phyloP scores from a whole-genome alignment of 2,113 vertebrate species.

The Sylvietta virens region DNA sequence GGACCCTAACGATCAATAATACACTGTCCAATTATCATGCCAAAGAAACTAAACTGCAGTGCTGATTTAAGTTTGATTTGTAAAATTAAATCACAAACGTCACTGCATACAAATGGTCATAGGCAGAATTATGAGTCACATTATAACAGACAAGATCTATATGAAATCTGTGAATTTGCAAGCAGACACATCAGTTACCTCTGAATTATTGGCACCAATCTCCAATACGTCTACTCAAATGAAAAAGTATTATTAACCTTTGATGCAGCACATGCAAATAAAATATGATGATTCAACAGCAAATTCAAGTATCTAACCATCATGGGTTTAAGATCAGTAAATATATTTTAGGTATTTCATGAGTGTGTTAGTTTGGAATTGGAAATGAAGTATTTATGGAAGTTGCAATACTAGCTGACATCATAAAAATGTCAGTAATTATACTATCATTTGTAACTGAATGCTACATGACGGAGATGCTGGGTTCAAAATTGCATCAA shows the following conservation, averaged over 20 bases:
- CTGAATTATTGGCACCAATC: constrained; percentile 31
- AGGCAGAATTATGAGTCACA: neutral
- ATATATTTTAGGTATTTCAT: neutral
- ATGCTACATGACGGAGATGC: neutral
- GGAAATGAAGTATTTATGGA: neutral
- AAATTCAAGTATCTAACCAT: neutral
- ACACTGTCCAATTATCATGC: neutral
- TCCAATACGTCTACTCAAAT: neutral
- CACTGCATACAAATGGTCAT: neutral
- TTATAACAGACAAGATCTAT: constrained; percentile 17
- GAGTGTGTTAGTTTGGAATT: neutral
- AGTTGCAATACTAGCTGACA: neutral
- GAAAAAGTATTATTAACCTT: constrained; percentile 40
- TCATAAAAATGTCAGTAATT: neutral
- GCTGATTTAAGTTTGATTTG: constrained; percentile 20
- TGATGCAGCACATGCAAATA: neutral
- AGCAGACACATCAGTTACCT: constrained; percentile 12
- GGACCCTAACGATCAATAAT: neutral
- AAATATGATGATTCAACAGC: neutral
- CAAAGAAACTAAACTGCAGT: neutral
- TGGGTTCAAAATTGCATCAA: neutral
- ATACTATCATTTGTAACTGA: neutral
- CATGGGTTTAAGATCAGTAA: neutral
- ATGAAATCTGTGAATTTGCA: constrained; percentile 30
- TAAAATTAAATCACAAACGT: constrained; percentile 44